phyloP scores from a whole-genome alignment of 53 echinoderm and acorn worm genomes.

The Henricia sp. region DNA sequence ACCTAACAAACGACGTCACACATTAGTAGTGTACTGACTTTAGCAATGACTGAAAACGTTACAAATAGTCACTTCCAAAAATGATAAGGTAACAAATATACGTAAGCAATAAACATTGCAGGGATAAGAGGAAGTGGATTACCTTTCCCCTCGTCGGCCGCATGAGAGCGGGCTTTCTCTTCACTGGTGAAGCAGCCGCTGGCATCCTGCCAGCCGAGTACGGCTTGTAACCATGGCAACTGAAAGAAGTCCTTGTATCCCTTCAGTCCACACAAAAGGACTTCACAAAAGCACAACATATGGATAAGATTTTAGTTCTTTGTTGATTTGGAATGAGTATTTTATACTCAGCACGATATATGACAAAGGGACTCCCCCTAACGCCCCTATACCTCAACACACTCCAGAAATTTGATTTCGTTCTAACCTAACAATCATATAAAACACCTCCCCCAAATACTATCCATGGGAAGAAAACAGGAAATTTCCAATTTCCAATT shows the following conservation, averaged over 20 bases:
- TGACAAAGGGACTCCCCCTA: too few species aligned
- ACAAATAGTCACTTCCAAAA: too few species aligned
- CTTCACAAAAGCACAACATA: neutral
- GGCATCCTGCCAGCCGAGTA: constrained; percentile 63
- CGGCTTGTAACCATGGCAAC: constrained; percentile 53
- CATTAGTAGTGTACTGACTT: too few species aligned
- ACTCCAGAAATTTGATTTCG: too few species aligned
- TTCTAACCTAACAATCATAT: too few species aligned
- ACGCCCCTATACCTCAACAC: neutral
- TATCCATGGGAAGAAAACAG: too few species aligned
- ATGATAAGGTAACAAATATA: neutral
- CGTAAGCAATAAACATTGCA: neutral
- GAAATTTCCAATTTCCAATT: too few species aligned
- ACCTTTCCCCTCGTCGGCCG: neutral
- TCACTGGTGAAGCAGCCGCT: constrained; percentile 56
- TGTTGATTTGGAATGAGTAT: neutral
- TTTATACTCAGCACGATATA: too few species aligned
- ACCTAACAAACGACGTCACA: neutral
- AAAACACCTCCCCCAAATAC: too few species aligned
- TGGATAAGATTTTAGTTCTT: neutral
- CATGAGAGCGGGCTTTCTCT: constrained; percentile 43
- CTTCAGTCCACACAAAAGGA: constrained; percentile 61
- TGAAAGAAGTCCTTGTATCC: constrained; percentile 64
- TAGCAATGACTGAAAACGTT: neutral
- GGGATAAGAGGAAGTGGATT: neutral